A percentile compares a stretch with the other conserved stretches of the same genome.
These are phyloP conservation scores for Diorhabda sublineata DNA, from an alignment of 1,140 invertebrate genomes.

Conservation along the genomic window DNA sequence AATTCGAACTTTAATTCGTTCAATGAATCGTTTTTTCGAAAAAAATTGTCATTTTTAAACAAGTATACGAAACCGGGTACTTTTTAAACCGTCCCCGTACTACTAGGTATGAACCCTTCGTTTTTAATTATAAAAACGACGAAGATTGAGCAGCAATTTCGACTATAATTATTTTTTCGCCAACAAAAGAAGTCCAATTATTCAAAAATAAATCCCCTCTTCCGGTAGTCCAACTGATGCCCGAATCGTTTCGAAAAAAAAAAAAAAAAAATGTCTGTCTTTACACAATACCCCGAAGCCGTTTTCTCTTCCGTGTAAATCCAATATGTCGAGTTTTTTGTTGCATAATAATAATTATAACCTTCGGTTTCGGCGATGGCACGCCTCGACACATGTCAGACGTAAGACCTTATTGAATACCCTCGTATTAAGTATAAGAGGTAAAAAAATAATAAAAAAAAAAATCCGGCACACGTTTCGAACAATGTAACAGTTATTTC, in stretches of 20 bases:
- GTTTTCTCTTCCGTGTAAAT: slow-evolving; percentile 3
- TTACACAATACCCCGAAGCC: not conserved
- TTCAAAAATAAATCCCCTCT: too few species aligned
- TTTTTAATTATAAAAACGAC: too few species aligned
- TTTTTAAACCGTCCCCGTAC: too few species aligned
- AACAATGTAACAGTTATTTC: slow-evolving; percentile 13
- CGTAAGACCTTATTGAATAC: slow-evolving; percentile 4
- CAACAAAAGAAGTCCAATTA: too few species aligned
- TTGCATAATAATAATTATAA: slow-evolving; percentile 16
- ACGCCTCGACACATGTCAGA: slow-evolving; percentile 14
- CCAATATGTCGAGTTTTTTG: slow-evolving; percentile 11
- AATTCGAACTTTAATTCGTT: too few species aligned
- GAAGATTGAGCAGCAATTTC: too few species aligned
- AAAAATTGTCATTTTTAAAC: too few species aligned
- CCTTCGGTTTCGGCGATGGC: not conserved
- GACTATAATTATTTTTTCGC: too few species aligned
- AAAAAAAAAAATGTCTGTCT: not conserved
- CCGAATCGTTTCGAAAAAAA: not conserved
- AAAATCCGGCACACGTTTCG: slow-evolving; percentile 4
- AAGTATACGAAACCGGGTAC: too few species aligned
- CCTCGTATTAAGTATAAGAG: slow-evolving; percentile 8
- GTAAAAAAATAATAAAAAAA: not conserved
- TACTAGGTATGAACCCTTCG: too few species aligned
- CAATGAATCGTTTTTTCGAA: too few species aligned
- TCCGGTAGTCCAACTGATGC: too few species aligned